Evolutionary conservation across 2,797 vertebrate species (phyloP), one percentile per base, ranked within the genome.

Genomic region (Pygocentrus nattereri): DNA sequence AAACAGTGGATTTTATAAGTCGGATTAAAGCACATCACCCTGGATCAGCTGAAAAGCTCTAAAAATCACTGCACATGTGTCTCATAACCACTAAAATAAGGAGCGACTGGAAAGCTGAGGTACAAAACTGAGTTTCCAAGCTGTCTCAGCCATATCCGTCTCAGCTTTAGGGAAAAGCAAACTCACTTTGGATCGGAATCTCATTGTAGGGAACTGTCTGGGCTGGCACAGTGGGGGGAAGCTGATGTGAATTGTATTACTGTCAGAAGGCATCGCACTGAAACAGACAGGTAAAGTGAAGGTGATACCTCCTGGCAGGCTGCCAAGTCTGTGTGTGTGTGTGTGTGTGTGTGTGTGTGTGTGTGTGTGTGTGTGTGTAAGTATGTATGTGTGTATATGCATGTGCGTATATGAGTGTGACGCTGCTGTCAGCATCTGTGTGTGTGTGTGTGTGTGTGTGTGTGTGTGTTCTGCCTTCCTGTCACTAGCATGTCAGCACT

Each of bases 181-280:
- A 93, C 87, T 91, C 88, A 88, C 88, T 93, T 82, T 89, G 78
- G 85, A 79, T 88, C 88, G 87, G 88, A 92, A 25, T 31, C n/a
- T 64, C 19, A 30, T 41, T 50, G 74, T 31, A 38, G 58, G 61
- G 74, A 62, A 38, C 23, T 65, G 64, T 68, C 56, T 68, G 62
- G 27, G 62, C 41, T 78, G 78, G 49, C 84, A 82, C 73, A 31
- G 72, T 79, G 61, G 10, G 84, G 79, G 84, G 72, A 79, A 87
- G 85, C 79, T 79, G 87, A 91, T 90, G 88, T 88, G 89, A 91
- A 93, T 92, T 85, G 80, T 88, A 92, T 93, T 93, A 91, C 89
- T 86, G 90, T 91, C 90, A 83, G 74, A 34, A 79, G 27, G 61
- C 50, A 74, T 49, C 59, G 61, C 52, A 78, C 50, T 58, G 61